Percentiles rank a stretch among this genome's conserved stretches.
Evolutionary conservation across 1,140 invertebrate genomes (phyloP).

Genomic region (Cotesia chilonis): DNA sequence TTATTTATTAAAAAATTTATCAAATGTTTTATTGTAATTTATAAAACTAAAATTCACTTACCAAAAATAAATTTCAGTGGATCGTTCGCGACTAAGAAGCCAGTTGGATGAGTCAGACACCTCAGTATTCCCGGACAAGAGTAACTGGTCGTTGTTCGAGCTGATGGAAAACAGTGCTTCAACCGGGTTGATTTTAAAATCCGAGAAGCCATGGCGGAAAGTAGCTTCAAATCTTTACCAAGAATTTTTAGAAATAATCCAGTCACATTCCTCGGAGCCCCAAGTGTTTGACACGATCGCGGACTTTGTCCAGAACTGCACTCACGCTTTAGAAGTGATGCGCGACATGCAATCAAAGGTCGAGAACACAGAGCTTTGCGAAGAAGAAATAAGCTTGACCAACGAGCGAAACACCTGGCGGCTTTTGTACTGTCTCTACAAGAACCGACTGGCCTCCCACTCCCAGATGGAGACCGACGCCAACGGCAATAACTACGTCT

Average conservation of each 20-base stretch:
- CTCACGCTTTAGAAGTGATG: constrained; percentile 65
- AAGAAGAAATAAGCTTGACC: constrained; percentile 66
- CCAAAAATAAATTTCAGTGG: too few species aligned
- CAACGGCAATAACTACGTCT: constrained; percentile 46
- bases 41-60: too few species aligned
- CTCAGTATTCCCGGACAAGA: constrained; percentile 45
- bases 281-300: constrained; percentile 70
- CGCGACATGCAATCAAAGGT: constrained; percentile 67
- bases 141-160: constrained; percentile 53
- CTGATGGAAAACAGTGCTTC: constrained; percentile 62
- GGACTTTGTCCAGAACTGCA: constrained; percentile 68
- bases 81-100: too few species aligned
- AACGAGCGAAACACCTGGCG: constrained; percentile 90
- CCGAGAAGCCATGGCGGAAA: constrained; percentile 63
- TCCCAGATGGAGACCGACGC: constrained; percentile 64
- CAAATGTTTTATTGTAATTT: too few species aligned
- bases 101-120: constrained; percentile 35
- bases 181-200: constrained; percentile 63
- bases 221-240: constrained; percentile 67
- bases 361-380: constrained; percentile 63
- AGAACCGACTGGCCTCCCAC: constrained; percentile 72
- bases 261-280: constrained; percentile 63
- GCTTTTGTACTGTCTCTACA: constrained; percentile 80
- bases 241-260: constrained; percentile 70
- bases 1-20: too few species aligned